Base-by-base conservation (phyloP, 2,888 invertebrate species). In the Monopis laevigella region DNA sequence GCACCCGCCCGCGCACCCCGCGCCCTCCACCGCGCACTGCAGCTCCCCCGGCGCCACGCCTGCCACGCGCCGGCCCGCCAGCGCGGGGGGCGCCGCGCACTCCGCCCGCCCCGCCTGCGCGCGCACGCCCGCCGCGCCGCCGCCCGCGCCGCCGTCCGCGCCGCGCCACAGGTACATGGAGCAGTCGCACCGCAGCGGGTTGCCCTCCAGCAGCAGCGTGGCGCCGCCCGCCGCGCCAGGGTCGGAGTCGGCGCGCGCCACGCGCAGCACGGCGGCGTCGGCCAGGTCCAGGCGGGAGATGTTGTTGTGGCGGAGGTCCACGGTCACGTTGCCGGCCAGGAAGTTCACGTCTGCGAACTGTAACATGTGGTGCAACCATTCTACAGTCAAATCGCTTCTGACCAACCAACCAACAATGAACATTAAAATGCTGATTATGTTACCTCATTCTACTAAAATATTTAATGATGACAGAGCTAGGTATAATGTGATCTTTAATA, bases 161-260 rank as follows among this genome's bases (percentile, higher is more conserved):
- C 10, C 24, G 6, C 24, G 36, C 21, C 45, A 42, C 53, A 53
- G 52, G 51, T 55, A 56, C 47, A 44, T 35, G 21, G 6, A 10
- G 48, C 57, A 56, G 48, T 56, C 54, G 51, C 58, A 59, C 38
- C 13, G n/a, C 39, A 54, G 46, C 32, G n/a, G 32, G 38, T 36
- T 11, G 40, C 53, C 46, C 13, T 36, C 12, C 21, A 34, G 26
- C 34, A 26, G 40, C 43, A 43, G 43, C 44, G 43, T 48, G 50
- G 49, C 46, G 48, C 49, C 45, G 52, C 51, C 19, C 19, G 39
- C 42, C 32, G 13, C 8, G 10, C 18, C 29, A n/a, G 16, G 14
- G 11, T 2, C 13, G 29, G 56, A 52, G 0, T 26, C 8, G 3
- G 14, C 27, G 27, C 53, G 46, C 45, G 48, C 43, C 34, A 48